Evolutionary conservation across 2,888 invertebrate species (phyloP).

Genomic region (Ectemnius lituratus): DNA sequence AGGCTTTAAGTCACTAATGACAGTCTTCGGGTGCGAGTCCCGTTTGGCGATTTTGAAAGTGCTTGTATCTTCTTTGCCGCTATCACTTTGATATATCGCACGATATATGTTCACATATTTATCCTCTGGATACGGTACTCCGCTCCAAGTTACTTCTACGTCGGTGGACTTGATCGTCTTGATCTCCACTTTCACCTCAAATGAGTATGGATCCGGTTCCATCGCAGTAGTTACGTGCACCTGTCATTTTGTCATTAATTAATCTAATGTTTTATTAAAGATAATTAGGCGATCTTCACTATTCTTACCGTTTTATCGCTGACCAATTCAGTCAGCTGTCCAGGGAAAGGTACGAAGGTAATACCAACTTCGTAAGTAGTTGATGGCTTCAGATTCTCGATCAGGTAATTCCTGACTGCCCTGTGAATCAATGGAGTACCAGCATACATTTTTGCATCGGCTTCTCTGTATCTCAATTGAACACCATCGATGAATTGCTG

Average conservation of each 20-base stretch:
- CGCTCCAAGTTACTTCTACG: conserved; percentile 89
- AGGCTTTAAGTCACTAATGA: conserved; percentile 85
- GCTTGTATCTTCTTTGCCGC: conserved; percentile 85
- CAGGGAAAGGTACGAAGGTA: conserved; percentile 89
- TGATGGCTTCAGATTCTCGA: conserved; percentile 88
- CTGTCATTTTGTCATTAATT: conserved; percentile 44
- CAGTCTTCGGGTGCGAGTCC: conserved; percentile 84
- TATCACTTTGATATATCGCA: conserved; percentile 89
- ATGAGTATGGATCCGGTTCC: conserved; percentile 87
- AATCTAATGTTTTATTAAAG: neutral
- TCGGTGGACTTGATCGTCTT: conserved; percentile 87
- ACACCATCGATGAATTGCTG: conserved; percentile 92
- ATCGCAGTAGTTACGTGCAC: conserved; percentile 69
- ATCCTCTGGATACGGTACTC: conserved; percentile 92
- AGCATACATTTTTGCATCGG: conserved; percentile 89
- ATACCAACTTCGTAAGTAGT: conserved; percentile 91
- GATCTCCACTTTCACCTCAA: conserved; percentile 88
- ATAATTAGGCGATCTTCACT: neutral
- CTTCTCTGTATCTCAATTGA: conserved; percentile 90
- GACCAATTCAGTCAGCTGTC: conserved; percentile 87
- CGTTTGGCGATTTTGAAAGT: conserved; percentile 87
- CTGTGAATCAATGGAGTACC: conserved; percentile 91
- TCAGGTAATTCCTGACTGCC: conserved; percentile 87
- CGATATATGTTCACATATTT: conserved; percentile 94
- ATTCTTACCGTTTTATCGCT: conserved; percentile 83